phyloP scores from a whole-genome alignment of 2,888 invertebrate genomes.

The Cosmia trapezina region DNA sequence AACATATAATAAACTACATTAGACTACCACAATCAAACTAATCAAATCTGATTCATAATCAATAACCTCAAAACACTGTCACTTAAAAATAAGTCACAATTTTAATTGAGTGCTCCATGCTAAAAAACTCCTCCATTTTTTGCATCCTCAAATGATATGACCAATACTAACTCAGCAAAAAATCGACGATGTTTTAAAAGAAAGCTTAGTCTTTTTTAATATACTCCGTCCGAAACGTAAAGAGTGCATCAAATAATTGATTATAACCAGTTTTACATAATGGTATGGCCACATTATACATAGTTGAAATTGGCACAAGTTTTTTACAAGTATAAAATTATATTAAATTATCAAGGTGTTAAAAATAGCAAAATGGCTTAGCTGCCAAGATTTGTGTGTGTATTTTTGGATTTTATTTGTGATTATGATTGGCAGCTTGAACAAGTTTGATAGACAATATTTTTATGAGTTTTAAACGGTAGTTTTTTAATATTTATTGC shows the following conservation, averaged over 20 bases:
- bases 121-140: slow-evolving; percentile 15
- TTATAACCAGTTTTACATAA: slow-evolving; percentile 22
- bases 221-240: neutral
- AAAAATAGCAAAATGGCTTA: slow-evolving; percentile 9
- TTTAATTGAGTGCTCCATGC: slow-evolving; percentile 7
- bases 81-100: slow-evolving; percentile 15
- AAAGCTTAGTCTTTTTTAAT: slow-evolving; percentile 22
- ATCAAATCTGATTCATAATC: slow-evolving; percentile 17
- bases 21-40: slow-evolving; percentile 6
- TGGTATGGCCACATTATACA: neutral
- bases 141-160: slow-evolving; percentile 20
- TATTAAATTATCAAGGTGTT: slow-evolving; percentile 29
- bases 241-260: slow-evolving; percentile 46
- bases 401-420: too few relatives aligned
- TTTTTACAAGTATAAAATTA: slow-evolving; percentile 1
- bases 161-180: slow-evolving; percentile 32
- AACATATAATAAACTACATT: too few relatives aligned
- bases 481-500: too few relatives aligned
- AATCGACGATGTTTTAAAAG: slow-evolving; percentile 7
- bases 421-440: too few relatives aligned
- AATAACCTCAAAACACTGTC: slow-evolving; percentile 19
- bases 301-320: slow-evolving; percentile 12
- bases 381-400: too few relatives aligned
- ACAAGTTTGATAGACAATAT: neutral
- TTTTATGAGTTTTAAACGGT: slow-evolving; percentile 19